Conservation (phyloP, 2,797 vertebrate species). For the Euthynnus affinis region DNA sequence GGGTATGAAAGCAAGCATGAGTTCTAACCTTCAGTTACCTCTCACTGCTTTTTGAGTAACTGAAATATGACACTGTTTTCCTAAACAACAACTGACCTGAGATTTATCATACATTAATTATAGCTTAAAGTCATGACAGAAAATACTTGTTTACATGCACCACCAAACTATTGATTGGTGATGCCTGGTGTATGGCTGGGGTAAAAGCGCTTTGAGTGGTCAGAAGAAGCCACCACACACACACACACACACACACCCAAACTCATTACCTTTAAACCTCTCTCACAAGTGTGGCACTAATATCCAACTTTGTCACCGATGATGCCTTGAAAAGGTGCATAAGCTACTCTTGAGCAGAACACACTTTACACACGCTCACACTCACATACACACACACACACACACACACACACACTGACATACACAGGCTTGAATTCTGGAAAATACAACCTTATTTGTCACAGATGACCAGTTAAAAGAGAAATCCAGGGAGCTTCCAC, state of each 20-base stretch:
- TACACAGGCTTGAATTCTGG: conserved; percentile 1
- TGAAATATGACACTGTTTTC: not conserved
- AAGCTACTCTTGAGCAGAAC: not conserved
- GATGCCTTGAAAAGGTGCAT: not conserved
- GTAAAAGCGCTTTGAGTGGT: too few relatives aligned
- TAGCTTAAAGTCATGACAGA: not conserved
- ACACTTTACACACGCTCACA: not conserved
- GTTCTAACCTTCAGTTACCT: not conserved
- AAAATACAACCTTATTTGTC: conserved; percentile 28
- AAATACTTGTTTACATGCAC: too few relatives aligned
- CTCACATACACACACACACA: not conserved
- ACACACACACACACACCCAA: not conserved
- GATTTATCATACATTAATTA: not conserved
- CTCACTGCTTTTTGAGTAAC: not conserved
- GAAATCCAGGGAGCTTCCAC: conserved; percentile 4
- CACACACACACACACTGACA: not conserved
- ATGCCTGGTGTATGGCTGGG: not conserved
- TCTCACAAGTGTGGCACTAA: not conserved
- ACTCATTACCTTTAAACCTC: not conserved
- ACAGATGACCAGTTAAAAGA: conserved; percentile 26
- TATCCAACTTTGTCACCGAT: not conserved
- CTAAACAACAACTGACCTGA: too few relatives aligned
- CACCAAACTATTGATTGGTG: not conserved
- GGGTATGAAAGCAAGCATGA: too few relatives aligned
- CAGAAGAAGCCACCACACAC: too few relatives aligned